Base-by-base conservation (phyloP, 2,888 invertebrate species). In the Epirrhoe tristata region DNA sequence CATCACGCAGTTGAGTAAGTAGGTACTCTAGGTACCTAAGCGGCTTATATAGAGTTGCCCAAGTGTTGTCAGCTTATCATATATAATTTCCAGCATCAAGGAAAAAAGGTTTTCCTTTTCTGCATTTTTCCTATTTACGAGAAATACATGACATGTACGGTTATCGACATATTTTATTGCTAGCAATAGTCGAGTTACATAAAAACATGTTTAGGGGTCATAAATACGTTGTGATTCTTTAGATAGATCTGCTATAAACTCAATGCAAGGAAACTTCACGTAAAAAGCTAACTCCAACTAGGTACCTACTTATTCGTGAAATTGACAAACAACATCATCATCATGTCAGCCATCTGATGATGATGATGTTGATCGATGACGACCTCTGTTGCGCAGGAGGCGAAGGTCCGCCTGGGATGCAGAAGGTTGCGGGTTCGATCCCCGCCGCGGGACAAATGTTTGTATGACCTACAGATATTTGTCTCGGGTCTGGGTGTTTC, bases 161-260 rank as follows among this genome's bases (percentile, higher is more conserved):
- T 56, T 56, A 58, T 54, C 65, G 43, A 54, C 61, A 67, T 57
- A 60, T 56, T 54, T 58, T 59, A 61, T 68, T 58, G 32, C 14
- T 32, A 57, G 61, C 39, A 43, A 43, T 57, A 57, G 67, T 17
- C 39, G 36, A 55, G 63, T 70, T 67, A 70, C 71, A 67, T 70
- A 74, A 68, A 74, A 74, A 74, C 71, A 73, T 67, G 70, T 70
- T 74, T 70, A 67, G 69, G 63, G 69, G 54, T 66, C 70, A 68
- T 73, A 73, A 73, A 74, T 64, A 63, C 39, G 52, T 31, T 34
- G 61, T 67, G 66, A 75, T 66, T 67, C 58, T 59, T 63, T 51
- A 52, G 34, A 24, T 51, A 52, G 34, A 24, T 53, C 62, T 56
- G 67, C 64, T 64, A 71, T 74, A 74, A 63, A 74, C 74, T 70